Base-by-base conservation (phyloP, 2,888 invertebrate genomes). In the Drosophila cyrtoloma region DNA sequence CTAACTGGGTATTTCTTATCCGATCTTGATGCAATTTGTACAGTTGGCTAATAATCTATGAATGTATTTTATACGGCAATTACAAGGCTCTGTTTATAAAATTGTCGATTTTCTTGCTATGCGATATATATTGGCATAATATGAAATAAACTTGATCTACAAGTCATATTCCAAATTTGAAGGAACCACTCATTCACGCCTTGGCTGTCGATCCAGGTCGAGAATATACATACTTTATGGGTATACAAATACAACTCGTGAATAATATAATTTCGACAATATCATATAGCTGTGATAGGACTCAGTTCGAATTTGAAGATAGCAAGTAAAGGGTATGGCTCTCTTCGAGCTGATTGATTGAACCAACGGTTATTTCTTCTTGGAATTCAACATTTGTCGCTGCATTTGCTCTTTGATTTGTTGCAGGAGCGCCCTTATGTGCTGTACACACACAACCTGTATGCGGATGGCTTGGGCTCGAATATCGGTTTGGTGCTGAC, bases 361-460 rank as follows among this genome's bases (percentile, higher is more conserved):
- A 35, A 0, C 2, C 14, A 5, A 14, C 2, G 14, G 35, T 14
- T 14, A 2, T 14, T 35, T 35, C 4, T 35, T 5, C 1, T 5
- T 35, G 39, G 39, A 19, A 3, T 19, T 3, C 3, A 9, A 39
- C 19, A 50, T 16, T 50, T 47, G 14, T 2, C 50, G 14, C n/a
- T 42, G n/a, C n/a, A 42, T 42, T n/a, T n/a, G 42, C 5, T n/a
- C 10, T 2, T 22, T 16, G 30, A 30, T n/a, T 19, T 30, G n/a
- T 61, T 55, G 4, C 35, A 96, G 95, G 96, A 96, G 93, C 94
- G 95, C 1, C 95, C 96, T 19, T 96, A 95, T 91, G 96, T 97
- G 79, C 92, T 97, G 59, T 97, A 96, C 90, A 97, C 97, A 0
- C 97, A 97, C 91, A 95, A 95, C 79, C 92, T 97, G 50, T 97